A percentile compares a stretch with the other conserved stretches of the same genome.
phyloP scores from a whole-genome alignment of 2,113 vertebrate species.

The Dasypus novemcinctus region DNA sequence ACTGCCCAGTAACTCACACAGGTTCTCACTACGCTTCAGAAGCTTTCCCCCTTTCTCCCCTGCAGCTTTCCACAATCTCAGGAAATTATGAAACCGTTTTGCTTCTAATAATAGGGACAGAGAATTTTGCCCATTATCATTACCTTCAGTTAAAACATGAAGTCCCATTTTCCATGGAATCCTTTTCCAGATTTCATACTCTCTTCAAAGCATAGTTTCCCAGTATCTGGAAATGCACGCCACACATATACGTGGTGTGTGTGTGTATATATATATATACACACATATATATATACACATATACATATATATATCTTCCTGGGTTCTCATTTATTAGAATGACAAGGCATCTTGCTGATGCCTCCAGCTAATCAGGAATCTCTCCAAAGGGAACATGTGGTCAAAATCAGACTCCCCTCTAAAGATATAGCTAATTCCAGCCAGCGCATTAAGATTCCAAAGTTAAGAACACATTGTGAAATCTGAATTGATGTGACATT shows the following conservation, averaged over 20 bases:
- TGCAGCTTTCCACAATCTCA: background rate
- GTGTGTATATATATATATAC: too few species aligned
- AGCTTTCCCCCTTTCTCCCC: background rate
- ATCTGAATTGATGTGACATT: constrained; percentile 58
- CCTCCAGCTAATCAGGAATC: background rate
- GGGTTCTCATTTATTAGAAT: background rate
- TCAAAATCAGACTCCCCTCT: constrained; percentile 38
- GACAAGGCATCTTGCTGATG: background rate
- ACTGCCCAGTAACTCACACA: background rate
- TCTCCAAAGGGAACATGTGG: background rate
- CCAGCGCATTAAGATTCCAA: constrained; percentile 73
- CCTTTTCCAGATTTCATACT: background rate
- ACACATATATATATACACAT: too few species aligned
- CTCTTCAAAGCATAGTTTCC: background rate
- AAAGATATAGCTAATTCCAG: constrained; percentile 71
- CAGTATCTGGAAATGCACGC: background rate
- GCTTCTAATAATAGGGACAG: background rate
- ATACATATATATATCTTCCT: background rate
- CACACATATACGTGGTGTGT: too few species aligned
- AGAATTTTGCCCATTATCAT: background rate
- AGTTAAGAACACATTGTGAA: constrained; percentile 66
- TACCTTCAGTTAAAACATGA: background rate
- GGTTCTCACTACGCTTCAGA: background rate
- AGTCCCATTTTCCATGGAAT: background rate
- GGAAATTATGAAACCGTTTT: too few species aligned